Evolutionary conservation across 2,113 vertebrate species (phyloP).

Genomic region (Petroica traversi): DNA sequence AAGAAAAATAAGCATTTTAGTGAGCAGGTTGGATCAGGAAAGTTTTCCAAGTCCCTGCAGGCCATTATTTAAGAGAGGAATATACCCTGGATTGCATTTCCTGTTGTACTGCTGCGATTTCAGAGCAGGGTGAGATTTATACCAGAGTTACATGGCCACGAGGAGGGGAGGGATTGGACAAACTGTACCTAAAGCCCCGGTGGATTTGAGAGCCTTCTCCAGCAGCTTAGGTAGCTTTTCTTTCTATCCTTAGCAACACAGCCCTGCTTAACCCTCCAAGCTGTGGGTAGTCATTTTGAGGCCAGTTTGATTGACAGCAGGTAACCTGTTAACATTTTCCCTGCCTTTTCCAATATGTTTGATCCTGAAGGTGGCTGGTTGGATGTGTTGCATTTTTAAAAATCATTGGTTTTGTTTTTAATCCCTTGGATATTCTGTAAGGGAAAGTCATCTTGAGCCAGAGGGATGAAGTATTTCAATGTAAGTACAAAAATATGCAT

Average conservation of each 20-base stretch:
- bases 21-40: neutral
- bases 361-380: neutral
- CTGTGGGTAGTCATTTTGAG: slow-evolving; percentile 58
- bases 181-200: slow-evolving; percentile 57
- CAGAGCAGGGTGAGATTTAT: neutral
- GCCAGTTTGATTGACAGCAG: slow-evolving; percentile 56
- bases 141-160: neutral
- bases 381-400: neutral
- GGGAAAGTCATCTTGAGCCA: neutral
- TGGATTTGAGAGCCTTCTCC: slow-evolving; percentile 79
- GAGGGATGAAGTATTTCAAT: slow-evolving; percentile 18
- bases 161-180: slow-evolving; percentile 10
- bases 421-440: neutral
- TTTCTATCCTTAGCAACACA: slow-evolving; percentile 85
- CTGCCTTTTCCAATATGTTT: neutral
- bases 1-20: neutral
- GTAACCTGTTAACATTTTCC: neutral
- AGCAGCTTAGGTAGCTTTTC: slow-evolving; percentile 86
- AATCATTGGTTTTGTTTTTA: neutral
- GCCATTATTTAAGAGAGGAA: neutral
- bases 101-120: neutral
- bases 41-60: neutral
- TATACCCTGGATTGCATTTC: neutral
- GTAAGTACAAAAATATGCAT: slow-evolving; percentile 28
- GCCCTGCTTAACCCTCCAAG: slow-evolving; percentile 76